phyloP scores from a whole-genome alignment of 2,113 vertebrate species.

The Gambusia holbrooki region DNA sequence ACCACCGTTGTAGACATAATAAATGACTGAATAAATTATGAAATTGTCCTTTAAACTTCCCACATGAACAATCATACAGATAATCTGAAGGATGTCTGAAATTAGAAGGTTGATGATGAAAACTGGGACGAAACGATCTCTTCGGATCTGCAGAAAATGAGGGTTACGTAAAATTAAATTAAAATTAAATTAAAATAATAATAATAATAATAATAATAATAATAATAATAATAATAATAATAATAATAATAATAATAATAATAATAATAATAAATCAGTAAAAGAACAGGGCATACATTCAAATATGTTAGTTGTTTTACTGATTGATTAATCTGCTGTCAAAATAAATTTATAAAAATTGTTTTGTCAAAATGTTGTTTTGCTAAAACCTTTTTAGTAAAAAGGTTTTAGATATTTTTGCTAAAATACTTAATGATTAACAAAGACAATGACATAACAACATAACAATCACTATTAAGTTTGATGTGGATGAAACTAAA shows the following conservation, averaged over 20 bases:
- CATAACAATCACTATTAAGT: too few relatives aligned
- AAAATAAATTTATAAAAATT: too few relatives aligned
- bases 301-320: too few relatives aligned
- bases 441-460: too few relatives aligned
- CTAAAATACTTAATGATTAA: too few relatives aligned
- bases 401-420: too few relatives aligned
- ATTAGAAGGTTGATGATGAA: not conserved
- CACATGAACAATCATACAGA: not conserved
- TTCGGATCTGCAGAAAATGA: not conserved
- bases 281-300: not conserved
- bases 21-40: accelerated
- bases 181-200: too few relatives aligned
- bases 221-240: not conserved
- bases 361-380: too few relatives aligned
- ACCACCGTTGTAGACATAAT: not conserved
- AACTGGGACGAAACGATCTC: not conserved
- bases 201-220: not conserved
- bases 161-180: not conserved
- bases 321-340: too few relatives aligned
- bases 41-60: accelerated
- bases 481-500: too few relatives aligned
- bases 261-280: not conserved
- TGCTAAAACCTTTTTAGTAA: too few relatives aligned
- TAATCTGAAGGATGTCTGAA: not conserved
- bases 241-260: not conserved